Evolutionary conservation across 2,797 vertebrate genomes (phyloP).

Genomic region (Otolemur crassicaudatus): DNA sequence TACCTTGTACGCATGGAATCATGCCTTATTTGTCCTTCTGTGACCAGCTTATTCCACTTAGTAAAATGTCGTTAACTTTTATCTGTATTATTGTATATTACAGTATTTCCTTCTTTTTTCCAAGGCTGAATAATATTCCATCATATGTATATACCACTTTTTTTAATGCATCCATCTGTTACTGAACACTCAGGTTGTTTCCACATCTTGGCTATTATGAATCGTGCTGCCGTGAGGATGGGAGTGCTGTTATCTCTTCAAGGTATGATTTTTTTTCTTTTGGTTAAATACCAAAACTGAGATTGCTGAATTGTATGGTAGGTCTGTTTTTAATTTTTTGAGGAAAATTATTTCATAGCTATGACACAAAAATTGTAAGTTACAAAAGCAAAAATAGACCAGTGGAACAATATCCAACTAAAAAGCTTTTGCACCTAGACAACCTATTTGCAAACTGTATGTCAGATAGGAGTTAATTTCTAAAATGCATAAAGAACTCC

Average conservation of each 20-base stretch:
- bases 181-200: not conserved
- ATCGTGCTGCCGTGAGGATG: not conserved
- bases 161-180: not conserved
- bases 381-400: not conserved
- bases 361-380: not conserved
- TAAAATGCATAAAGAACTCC: not conserved
- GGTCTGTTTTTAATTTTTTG: not conserved
- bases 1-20: not conserved
- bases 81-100: not conserved
- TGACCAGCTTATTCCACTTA: not conserved
- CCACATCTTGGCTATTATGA: not conserved
- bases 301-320: too few relatives aligned
- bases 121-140: not conserved
- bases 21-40: not conserved
- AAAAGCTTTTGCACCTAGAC: not conserved
- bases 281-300: not conserved
- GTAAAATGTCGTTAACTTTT: not conserved
- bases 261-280: not conserved
- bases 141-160: not conserved
- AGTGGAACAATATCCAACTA: not conserved
- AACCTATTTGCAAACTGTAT: not conserved
- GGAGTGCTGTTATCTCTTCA: not conserved
- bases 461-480: not conserved
- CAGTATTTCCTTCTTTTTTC: not conserved
- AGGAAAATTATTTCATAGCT: not conserved